A percentile compares a stretch with the other conserved stretches of the same genome.
phyloP scores from a whole-genome alignment of 2,888 invertebrate genomes.

The Anagyrus pseudococci region DNA sequence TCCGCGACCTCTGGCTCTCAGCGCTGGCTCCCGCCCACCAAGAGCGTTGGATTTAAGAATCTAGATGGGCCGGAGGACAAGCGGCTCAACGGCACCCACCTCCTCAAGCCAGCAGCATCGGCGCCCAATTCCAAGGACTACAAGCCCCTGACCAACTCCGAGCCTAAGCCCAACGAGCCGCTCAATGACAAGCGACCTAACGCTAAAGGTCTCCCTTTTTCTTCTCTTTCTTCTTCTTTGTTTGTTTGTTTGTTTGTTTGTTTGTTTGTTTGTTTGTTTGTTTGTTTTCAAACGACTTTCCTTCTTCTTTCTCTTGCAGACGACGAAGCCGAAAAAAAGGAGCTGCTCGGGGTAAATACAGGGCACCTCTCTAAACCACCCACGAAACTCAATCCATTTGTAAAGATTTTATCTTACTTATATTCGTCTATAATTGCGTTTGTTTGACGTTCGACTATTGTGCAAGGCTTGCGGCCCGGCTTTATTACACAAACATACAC shows the following conservation, averaged over 20 bases:
- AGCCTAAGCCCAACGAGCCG: constrained; percentile 49
- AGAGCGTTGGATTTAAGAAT: constrained; percentile 57
- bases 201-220: constrained; percentile 50
- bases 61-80: constrained; percentile 51
- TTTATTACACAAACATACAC: constrained; percentile 40
- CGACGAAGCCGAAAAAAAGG: constrained; percentile 59
- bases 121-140: constrained; percentile 52
- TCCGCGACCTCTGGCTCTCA: constrained; percentile 44
- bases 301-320: constrained; percentile 45
- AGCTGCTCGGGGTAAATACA: constrained; percentile 62
- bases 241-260: no score
- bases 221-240: no score
- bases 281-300: background rate
- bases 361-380: constrained; percentile 58
- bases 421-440: constrained; percentile 29
- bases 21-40: constrained; percentile 47
- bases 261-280: no score
- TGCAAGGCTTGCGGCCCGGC: constrained; percentile 43
- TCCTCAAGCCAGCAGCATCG: constrained; percentile 42
- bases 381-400: constrained; percentile 61
- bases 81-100: constrained; percentile 59
- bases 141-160: constrained; percentile 53
- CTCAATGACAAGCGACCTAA: constrained; percentile 53
- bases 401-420: constrained; percentile 57
- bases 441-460: constrained; percentile 41